These are phyloP conservation scores for Numenius arquata DNA, from an alignment of 2,113 vertebrate species.

Conservation along the genomic window DNA sequence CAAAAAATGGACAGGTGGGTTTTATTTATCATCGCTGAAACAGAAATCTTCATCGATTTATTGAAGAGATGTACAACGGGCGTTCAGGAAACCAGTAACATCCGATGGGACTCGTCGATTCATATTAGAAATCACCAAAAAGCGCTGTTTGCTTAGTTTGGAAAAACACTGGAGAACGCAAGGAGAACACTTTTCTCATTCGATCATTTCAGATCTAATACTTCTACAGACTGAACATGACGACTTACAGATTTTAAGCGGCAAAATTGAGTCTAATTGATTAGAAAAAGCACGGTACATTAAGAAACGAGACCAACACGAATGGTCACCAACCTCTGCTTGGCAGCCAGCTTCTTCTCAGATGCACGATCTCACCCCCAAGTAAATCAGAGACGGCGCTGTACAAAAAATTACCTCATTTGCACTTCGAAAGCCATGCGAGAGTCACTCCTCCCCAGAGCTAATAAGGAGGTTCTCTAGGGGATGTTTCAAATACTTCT, in stretches of 20 bases:
- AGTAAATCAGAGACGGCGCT: not conserved
- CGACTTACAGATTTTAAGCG: rapidly evolving
- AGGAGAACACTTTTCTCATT: not conserved
- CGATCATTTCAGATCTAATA: rapidly evolving
- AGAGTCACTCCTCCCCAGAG: not conserved
- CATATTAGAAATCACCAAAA: not conserved
- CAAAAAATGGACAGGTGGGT: not conserved
- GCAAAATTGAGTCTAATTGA: not conserved
- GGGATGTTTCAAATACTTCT: not conserved
- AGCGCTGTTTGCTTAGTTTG: rapidly evolving
- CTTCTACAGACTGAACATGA: rapidly evolving
- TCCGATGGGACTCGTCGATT: rapidly evolving
- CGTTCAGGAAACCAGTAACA: not conserved
- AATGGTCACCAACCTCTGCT: not conserved
- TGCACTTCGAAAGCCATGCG: not conserved
- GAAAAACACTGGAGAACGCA: rapidly evolving
- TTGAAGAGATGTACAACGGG: rapidly evolving
- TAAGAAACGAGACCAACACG: not conserved
- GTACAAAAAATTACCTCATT: not conserved
- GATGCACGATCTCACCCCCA: not conserved
- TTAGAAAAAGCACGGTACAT: not conserved
- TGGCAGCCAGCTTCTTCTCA: not conserved
- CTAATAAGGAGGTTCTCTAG: not conserved
- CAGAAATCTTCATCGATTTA: not conserved
- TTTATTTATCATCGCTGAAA: not conserved